Evolutionary conservation across 2,888 invertebrate genomes (phyloP), one percentile per base, ranked within the genome.

Genomic region (Lithophane ornitopus): DNA sequence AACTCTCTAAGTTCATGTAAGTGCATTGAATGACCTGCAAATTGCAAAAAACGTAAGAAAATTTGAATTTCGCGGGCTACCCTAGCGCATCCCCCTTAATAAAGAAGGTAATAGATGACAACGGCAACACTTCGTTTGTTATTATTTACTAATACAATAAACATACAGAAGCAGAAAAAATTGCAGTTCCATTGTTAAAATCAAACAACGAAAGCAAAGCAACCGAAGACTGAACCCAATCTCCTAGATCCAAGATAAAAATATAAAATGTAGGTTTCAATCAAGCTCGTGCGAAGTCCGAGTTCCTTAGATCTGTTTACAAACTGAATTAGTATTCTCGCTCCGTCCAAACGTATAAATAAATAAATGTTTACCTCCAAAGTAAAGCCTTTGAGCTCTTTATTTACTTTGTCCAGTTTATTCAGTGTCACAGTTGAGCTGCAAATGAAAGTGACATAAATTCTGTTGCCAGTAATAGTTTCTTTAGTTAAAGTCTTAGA

Each of bases 281-380:
- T 82, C 68, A 70, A 70, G 16, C 19, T 54, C 70, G 41, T 67
- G 39, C 34, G 54, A 70, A 65, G 70, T 73, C 69, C 56, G 39
- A 67, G 22, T 58, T 72, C 34, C 66, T 72, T 52, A 72, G 69
- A 63, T 73, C 67, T 8, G n/a, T 73, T 75, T 75, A 34, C 56
- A 59, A 80, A 80, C 66, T 76, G 59, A 80, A 82, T 88, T 78
- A 86, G 76, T 86, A 86, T 84, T 88, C 87, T 62, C 58, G 52
- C 28, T 39, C 28, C 75, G 78, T 79, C 63, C 66, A 70, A 63
- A 72, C 65, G 61, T 76, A 80, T 78, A 87, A 81, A 86, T 88
- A 88, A 84, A 77, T 84, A 80, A 81, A 78, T 81, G 76, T 88
- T 88, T 86, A 77, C 78, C 74, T 80, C 41, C 49, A 59, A 73